Base-by-base conservation (phyloP, 1,140 invertebrate genomes). In the Liolophura sinensis region DNA sequence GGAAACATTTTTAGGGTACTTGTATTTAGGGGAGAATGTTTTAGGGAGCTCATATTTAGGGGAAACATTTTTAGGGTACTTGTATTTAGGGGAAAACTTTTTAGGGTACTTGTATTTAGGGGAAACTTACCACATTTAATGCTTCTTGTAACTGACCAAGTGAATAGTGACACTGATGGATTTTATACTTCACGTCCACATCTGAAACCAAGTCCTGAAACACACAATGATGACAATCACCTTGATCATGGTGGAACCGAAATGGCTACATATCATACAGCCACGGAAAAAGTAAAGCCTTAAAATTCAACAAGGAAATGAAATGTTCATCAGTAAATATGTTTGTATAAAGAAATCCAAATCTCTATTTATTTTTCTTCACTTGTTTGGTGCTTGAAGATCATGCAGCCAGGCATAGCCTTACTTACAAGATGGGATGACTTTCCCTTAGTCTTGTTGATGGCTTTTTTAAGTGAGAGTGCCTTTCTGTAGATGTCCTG, bases 181-280 rank as follows among this genome's bases (percentile, higher is more conserved):
- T 88, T 79, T 91, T 89, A 77, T 89, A 93, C 79, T 92, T 92
- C n/a, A 93, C 88, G 72, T 92, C 91, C 4, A 83, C 81, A 65
- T 86, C 85, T 22, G 84, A 82, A 63, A 74, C 80, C 54, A 81
- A 56, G 61, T 80, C 77, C 79, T 81, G 64, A 18, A 69, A 69
- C 68, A 63, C 72, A 72, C 24, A 61, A 65, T 27, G 58, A 1
- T 46, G 15, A 16, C n/a, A n/a, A n/a, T n/a, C n/a, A n/a, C n/a
- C n/a, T n/a, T n/a, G n/a, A n/a, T n/a, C n/a, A n/a, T n/a, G n/a
- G n/a, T n/a, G n/a, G n/a, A n/a, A n/a, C n/a, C 16, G 16, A 20
- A 63, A 25, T 24, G 12, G 46, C 9, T 61, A 20, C 18, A 47
- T 0, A 61, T 18, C 20, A 61, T 47, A 27, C 15, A 47, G 27